Conservation (phyloP, 2,797 vertebrate species). For the Danio aesculapii region DNA sequence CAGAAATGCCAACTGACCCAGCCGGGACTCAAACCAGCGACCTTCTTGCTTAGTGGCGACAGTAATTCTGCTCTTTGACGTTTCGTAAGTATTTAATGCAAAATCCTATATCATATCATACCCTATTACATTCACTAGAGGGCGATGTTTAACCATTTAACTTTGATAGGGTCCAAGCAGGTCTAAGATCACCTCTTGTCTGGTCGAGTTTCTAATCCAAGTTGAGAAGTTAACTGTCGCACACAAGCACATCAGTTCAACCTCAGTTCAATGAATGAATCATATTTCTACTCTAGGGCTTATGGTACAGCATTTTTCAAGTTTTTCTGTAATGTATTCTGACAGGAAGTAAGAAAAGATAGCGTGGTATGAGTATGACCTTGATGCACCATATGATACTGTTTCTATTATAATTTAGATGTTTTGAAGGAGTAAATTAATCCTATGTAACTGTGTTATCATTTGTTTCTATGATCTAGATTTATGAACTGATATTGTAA, state of each 20-base stretch:
- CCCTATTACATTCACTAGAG: conserved; percentile 36
- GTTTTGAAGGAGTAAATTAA: no score
- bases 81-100: no score
- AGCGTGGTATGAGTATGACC: no score
- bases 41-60: no score
- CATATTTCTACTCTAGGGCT: background rate
- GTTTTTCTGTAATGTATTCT: background rate
- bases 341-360: background rate
- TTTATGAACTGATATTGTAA: background rate
- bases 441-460: background rate
- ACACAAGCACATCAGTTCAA: background rate
- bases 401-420: no score
- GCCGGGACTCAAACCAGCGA: no score
- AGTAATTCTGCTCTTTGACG: no score
- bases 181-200: background rate
- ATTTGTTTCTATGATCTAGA: background rate
- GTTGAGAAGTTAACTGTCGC: background rate
- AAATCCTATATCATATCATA: background rate
- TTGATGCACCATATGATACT: no score
- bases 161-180: background rate
- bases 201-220: background rate
- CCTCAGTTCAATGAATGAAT: background rate
- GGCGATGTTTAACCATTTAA: conserved; percentile 30
- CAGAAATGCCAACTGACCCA: no score
- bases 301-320: background rate